Conservation (phyloP, 2,888 invertebrate species). For the Drosophila atripex region DNA sequence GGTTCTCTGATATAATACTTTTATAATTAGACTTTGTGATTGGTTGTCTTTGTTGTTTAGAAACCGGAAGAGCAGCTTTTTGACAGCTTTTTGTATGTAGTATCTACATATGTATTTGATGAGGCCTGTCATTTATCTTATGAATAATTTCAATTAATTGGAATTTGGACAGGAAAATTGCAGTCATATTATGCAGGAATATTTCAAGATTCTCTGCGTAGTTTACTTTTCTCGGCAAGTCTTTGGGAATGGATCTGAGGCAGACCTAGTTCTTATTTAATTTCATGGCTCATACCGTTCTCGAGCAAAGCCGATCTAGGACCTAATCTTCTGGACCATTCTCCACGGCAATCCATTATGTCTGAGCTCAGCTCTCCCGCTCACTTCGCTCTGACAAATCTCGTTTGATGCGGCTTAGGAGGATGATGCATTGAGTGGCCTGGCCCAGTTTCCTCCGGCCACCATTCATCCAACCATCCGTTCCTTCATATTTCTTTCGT, state of each 20-base stretch:
- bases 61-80: slow-evolving; percentile 41
- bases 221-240: no score
- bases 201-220: no score
- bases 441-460: slow-evolving; percentile 46
- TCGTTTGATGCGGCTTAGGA: slow-evolving; percentile 48
- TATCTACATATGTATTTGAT: no score
- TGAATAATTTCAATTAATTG: neutral
- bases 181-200: neutral
- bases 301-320: slow-evolving; percentile 33
- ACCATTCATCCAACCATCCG: slow-evolving; percentile 11
- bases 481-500: slow-evolving; percentile 34
- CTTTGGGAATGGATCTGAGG: no score
- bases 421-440: slow-evolving; percentile 46
- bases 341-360: slow-evolving; percentile 39
- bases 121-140: slow-evolving; percentile 6
- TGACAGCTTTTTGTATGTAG: no score
- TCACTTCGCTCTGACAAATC: slow-evolving; percentile 37
- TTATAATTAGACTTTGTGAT: slow-evolving; percentile 43
- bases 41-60: slow-evolving; percentile 11
- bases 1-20: slow-evolving; percentile 19
- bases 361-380: slow-evolving; percentile 27
- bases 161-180: neutral
- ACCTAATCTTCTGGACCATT: slow-evolving; percentile 34
- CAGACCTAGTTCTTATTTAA: slow-evolving; percentile 19
- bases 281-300: slow-evolving; percentile 13